Percentiles rank a stretch among this genome's conserved stretches.
phyloP scores from a whole-genome alignment of 2,888 invertebrate species.

The Phalera bucephala region DNA sequence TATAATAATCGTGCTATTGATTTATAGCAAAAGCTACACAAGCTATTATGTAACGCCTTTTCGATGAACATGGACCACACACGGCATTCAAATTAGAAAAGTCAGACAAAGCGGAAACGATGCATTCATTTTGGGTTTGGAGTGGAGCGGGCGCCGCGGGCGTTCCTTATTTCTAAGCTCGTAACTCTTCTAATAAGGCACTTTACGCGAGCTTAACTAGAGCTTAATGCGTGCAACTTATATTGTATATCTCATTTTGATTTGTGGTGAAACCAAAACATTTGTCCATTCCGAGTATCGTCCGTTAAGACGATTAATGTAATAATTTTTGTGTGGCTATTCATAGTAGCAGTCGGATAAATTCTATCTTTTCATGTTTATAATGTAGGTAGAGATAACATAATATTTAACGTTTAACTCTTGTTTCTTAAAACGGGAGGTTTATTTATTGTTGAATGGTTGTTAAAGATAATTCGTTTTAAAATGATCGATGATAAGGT shows the following conservation, averaged over 20 bases:
- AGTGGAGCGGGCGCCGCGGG: constrained; percentile 66
- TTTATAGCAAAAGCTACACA: constrained; percentile 52
- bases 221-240: constrained; percentile 66
- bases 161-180: constrained; percentile 67
- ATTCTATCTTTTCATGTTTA: constrained; percentile 24
- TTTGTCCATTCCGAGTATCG: constrained; percentile 49
- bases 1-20: constrained; percentile 41
- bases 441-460: constrained; percentile 38
- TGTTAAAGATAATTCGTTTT: constrained; percentile 53
- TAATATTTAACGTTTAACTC: constrained; percentile 24
- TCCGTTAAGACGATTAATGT: constrained; percentile 59
- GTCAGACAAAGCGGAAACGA: constrained; percentile 72
- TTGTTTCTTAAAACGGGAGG: constrained; percentile 21
- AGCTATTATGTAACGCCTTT: constrained; percentile 59
- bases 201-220: constrained; percentile 69
- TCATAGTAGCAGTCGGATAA: constrained; percentile 32
- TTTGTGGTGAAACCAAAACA: constrained; percentile 65
- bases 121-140: constrained; percentile 68
- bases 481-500: constrained; percentile 54
- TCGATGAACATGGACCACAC: constrained; percentile 70
- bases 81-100: constrained; percentile 73
- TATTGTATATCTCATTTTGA: constrained; percentile 71
- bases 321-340: constrained; percentile 45
- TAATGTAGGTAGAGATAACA: constrained; percentile 21
- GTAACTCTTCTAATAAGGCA: constrained; percentile 77